Conservation (phyloP, 2,113 vertebrate species). For the Phoenicopterus ruber region DNA sequence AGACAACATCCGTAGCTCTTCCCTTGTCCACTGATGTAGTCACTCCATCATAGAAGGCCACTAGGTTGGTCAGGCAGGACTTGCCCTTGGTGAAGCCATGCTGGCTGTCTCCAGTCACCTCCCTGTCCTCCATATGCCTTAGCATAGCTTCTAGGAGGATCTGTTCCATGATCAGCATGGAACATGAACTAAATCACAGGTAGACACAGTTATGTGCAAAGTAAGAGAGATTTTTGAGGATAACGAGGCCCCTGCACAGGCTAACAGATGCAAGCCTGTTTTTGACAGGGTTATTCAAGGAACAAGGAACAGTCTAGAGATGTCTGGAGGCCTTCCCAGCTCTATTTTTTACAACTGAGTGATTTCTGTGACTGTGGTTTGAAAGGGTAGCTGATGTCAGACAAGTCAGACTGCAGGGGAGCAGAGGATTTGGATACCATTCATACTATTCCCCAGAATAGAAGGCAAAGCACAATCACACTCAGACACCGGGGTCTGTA, state of each 20-base stretch:
- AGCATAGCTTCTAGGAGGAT: no score
- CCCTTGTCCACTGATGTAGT: no score
- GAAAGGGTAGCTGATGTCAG: constrained; percentile 19
- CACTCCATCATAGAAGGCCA: no score
- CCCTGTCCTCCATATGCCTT: no score
- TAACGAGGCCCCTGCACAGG: neutral
- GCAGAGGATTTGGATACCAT: neutral
- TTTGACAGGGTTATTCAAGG: neutral
- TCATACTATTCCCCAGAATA: constrained; percentile 37
- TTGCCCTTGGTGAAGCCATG: no score
- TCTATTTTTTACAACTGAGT: neutral
- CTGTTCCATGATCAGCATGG: no score
- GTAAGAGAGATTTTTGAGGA: neutral
- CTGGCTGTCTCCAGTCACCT: no score
- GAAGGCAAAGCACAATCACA: neutral
- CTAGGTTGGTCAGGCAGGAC: no score
- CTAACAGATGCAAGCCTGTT: neutral
- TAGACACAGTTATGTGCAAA: neutral
- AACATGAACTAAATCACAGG: neutral
- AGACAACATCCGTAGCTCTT: no score
- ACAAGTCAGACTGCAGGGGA: constrained; percentile 1
- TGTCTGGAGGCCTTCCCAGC: neutral
- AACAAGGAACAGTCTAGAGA: neutral
- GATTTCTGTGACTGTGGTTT: constrained; percentile 15
- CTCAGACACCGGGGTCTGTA: neutral